These are phyloP conservation scores for Hypomesus transpacificus DNA, from an alignment of 2,113 vertebrate species.

Conservation along the genomic window DNA sequence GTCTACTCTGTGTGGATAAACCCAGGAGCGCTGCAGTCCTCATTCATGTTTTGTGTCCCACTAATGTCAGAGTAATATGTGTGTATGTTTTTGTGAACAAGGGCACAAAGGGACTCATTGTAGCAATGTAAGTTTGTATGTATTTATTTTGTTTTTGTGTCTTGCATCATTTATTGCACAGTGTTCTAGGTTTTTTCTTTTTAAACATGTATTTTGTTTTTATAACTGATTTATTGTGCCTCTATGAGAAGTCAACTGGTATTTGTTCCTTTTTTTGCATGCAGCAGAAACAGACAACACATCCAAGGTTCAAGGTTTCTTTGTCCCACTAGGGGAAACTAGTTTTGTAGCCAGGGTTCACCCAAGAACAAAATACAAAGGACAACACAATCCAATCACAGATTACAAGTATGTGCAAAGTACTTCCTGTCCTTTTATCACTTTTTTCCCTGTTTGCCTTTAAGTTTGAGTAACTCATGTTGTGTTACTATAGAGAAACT, in stretches of 20 bases:
- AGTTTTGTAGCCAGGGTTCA: not conserved
- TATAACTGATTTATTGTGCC: not conserved
- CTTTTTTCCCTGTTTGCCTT: not conserved
- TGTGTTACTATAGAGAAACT: not conserved
- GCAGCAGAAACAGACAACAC: too few species aligned
- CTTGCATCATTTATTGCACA: too few species aligned
- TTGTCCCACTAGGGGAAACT: too few species aligned
- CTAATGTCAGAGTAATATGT: too few species aligned
- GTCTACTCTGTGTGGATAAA: too few species aligned
- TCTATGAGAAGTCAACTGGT: not conserved
- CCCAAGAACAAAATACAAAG: not conserved
- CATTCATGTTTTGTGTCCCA: too few species aligned
- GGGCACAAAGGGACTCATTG: too few species aligned
- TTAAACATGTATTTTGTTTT: not conserved
- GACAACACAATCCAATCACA: not conserved
- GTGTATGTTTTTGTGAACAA: too few species aligned
- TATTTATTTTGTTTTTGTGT: too few species aligned
- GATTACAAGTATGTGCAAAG: not conserved
- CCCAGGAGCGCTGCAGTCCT: too few species aligned
- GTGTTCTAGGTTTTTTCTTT: not conserved
- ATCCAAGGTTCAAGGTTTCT: too few species aligned
- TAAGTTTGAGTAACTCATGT: not conserved
- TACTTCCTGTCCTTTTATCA: constrained; percentile 13
- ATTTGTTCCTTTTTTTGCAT: not conserved
- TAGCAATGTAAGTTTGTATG: too few species aligned